phyloP scores from a whole-genome alignment of 1,140 invertebrate genomes.

The Habropoda laboriosa region DNA sequence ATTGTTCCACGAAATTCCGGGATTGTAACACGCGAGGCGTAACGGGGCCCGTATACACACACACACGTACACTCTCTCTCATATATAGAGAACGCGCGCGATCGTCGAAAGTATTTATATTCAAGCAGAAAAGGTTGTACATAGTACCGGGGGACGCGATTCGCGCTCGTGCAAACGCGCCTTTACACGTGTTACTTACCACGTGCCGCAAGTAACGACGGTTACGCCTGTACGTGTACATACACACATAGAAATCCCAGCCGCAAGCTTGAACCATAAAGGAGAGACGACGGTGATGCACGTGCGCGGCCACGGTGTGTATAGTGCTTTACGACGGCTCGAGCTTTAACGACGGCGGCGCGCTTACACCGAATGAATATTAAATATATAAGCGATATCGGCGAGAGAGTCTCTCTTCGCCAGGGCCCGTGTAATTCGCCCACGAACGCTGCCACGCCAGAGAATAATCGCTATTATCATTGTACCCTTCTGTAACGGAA shows the following conservation, averaged over 20 bases:
- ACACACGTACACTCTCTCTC: no score
- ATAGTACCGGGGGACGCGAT: no score
- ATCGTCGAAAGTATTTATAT: conserved; percentile 52
- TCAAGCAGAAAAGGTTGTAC: conserved; percentile 30
- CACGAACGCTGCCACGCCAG: neutral
- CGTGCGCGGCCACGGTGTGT: conserved; percentile 43
- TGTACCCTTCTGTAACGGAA: conserved; percentile 33
- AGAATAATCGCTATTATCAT: conserved; percentile 41
- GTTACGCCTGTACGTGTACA: conserved; percentile 32
- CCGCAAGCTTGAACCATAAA: conserved; percentile 31
- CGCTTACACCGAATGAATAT: conserved; percentile 56
- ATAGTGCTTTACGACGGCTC: conserved; percentile 57
- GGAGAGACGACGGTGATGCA: conserved; percentile 26
- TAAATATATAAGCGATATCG: conserved; percentile 64
- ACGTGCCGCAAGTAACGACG: conserved; percentile 65
- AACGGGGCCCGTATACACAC: neutral
- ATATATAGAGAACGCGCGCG: no score
- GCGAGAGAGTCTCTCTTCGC: neutral
- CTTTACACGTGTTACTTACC: conserved; percentile 66
- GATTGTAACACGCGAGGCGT: neutral
- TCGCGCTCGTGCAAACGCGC: conserved; percentile 53
- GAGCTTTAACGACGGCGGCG: conserved; percentile 43
- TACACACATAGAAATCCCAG: neutral
- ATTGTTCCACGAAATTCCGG: conserved; percentile 61
- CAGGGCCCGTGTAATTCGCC: conserved; percentile 23